phyloP scores from a whole-genome alignment of 2,113 vertebrate genomes.

The Vulpes ferrilata region DNA sequence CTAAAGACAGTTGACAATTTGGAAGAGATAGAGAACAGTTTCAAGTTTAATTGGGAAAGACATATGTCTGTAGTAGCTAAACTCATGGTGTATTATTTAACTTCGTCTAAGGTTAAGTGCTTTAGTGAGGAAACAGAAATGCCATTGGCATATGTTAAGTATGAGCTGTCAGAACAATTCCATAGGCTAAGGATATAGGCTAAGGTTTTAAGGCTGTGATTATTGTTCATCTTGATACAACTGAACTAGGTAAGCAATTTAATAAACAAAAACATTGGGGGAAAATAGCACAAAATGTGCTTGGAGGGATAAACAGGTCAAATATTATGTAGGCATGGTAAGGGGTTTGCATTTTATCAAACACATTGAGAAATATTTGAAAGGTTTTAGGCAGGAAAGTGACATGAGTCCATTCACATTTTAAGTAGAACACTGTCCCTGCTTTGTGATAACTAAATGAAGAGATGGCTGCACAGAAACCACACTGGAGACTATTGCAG shows the following conservation, averaged over 20 bases:
- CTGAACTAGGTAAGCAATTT: not conserved
- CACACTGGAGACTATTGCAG: no score
- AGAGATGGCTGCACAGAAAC: not conserved
- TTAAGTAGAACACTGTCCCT: not conserved
- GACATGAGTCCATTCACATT: not conserved
- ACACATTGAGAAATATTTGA: not conserved
- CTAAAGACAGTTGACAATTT: not conserved
- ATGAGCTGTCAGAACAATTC: not conserved
- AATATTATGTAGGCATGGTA: not conserved
- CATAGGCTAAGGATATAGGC: not conserved
- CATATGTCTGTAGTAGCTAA: not conserved
- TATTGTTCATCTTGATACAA: not conserved
- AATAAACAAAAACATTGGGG: not conserved
- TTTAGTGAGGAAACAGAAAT: not conserved
- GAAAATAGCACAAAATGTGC: not conserved
- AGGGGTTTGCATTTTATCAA: not conserved
- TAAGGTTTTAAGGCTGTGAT: not conserved
- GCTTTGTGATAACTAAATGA: not conserved
- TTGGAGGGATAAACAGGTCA: not conserved
- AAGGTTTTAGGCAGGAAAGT: not conserved
- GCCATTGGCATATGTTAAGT: not conserved
- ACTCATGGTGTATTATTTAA: not conserved
- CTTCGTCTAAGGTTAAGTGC: not conserved
- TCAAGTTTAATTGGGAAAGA: not conserved
- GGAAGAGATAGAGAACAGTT: not conserved